phyloP scores from a whole-genome alignment of 2,113 vertebrate genomes.

The Natator depressus region DNA sequence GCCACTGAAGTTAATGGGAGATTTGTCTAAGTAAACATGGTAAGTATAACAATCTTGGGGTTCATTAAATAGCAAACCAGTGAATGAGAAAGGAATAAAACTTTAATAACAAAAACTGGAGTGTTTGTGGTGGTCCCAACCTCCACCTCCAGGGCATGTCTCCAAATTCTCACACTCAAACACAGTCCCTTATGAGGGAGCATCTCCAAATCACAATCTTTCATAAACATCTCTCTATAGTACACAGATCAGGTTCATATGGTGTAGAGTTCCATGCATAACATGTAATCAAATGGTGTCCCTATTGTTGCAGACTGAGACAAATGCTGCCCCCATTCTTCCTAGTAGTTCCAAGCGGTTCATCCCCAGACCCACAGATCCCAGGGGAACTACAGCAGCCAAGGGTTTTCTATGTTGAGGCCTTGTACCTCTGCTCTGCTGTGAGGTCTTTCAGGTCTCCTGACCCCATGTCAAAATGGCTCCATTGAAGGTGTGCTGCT shows the following conservation, averaged over 20 bases:
- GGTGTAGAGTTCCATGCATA: background rate
- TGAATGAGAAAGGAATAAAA: too few species aligned
- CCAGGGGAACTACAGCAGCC: background rate
- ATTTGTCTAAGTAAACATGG: background rate
- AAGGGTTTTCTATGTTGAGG: rapidly evolving
- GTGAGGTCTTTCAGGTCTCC: background rate
- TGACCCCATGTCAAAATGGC: background rate
- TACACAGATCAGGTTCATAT: rapidly evolving
- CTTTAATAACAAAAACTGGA: too few species aligned
- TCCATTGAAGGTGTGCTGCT: background rate
- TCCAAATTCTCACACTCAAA: too few species aligned
- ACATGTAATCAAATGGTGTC: background rate
- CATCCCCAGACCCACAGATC: background rate
- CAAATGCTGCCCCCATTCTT: background rate
- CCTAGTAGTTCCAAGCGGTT: background rate
- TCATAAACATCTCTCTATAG: too few species aligned
- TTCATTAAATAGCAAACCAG: too few species aligned
- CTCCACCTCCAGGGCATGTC: too few species aligned
- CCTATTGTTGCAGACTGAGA: background rate
- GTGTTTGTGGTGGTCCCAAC: too few species aligned
- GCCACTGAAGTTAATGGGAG: background rate
- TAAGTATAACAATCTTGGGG: too few species aligned
- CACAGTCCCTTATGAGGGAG: too few species aligned
- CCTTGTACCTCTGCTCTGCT: background rate
- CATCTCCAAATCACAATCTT: too few species aligned